phyloP scores from a whole-genome alignment of 1,140 invertebrate genomes.

The Conus betulinus region DNA sequence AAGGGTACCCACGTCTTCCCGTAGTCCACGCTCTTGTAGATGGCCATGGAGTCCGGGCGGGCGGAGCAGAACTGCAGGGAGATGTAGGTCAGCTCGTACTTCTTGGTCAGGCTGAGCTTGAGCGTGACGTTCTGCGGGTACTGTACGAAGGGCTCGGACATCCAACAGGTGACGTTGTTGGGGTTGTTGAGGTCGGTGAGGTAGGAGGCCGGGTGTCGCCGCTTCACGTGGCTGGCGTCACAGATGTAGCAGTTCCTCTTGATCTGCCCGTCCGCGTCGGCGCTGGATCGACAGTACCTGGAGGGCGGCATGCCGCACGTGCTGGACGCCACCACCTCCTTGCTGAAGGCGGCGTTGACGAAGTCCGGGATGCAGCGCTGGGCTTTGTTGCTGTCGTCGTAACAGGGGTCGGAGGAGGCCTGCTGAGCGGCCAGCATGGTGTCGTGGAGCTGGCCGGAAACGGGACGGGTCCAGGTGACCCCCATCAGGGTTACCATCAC shows the following conservation, averaged over 20 bases:
- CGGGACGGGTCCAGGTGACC: not conserved
- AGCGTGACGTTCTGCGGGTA: constrained; percentile 72
- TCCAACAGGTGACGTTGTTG: constrained; percentile 98
- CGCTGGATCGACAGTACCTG: constrained; percentile 69
- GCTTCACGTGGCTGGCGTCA: constrained; percentile 86
- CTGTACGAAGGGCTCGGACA: constrained; percentile 80
- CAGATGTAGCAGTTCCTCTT: constrained; percentile 89
- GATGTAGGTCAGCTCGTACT: constrained; percentile 98
- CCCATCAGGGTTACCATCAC: not conserved
- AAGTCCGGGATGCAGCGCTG: constrained; percentile 86
- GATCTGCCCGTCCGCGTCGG: constrained; percentile 59
- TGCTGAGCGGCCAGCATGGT: constrained; percentile 79
- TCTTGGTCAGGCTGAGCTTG: constrained; percentile 83
- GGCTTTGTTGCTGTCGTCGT: constrained; percentile 81
- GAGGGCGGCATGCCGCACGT: constrained; percentile 86
- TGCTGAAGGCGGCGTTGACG: constrained; percentile 97
- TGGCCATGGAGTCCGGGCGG: constrained; percentile 95
- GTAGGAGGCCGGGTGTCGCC: constrained; percentile 86
- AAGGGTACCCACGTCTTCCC: constrained; percentile 75
- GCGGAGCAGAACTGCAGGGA: constrained; percentile 94
- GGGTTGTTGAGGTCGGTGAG: constrained; percentile 97
- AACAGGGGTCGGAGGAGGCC: constrained; percentile 86
- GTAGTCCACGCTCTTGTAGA: constrained; percentile 88
- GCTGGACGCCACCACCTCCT: constrained; percentile 89
- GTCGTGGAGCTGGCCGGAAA: constrained; percentile 18